Evolutionary conservation across 2,113 vertebrate species (phyloP).

Genomic region (mouse (Mus musculus)): GRCm39 chr3:29056501-29057000

Average conservation of each 20-base stretch:
- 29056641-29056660: neutral
- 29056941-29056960: neutral
- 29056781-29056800: neutral
- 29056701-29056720: neutral
- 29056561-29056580: neutral
- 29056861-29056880: neutral
- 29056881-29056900: neutral
- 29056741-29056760: neutral
- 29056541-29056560: conserved; percentile 43
- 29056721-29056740: neutral
- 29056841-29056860: neutral
- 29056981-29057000: neutral
- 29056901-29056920: neutral
- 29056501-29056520: conserved; percentile 50
- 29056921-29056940: neutral
- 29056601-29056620: neutral
- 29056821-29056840: neutral
- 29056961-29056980: neutral
- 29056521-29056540: neutral
- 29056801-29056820: neutral
- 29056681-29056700: neutral
- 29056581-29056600: conserved; percentile 44
- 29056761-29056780: neutral
- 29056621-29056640: conserved; percentile 36
- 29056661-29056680: neutral